Evolutionary conservation across 2,113 vertebrate species (phyloP).

Genomic region (Zosterops hypoxanthus): DNA sequence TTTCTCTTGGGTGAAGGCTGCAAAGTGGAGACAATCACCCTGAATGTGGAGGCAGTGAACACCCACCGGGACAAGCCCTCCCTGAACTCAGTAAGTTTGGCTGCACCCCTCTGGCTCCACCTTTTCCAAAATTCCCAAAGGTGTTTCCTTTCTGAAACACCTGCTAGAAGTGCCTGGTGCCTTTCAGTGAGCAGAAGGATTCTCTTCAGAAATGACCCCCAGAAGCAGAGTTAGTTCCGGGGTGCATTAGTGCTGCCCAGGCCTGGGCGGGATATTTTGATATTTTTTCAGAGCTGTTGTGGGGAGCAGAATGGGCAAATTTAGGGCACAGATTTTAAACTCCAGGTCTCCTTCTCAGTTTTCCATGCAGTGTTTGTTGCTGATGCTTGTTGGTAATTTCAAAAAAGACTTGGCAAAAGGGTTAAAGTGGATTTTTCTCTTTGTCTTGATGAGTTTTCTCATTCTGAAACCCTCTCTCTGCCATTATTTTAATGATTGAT

Average conservation of each 20-base stretch:
- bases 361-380: background rate
- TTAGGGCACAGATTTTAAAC: background rate
- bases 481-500: fast-evolving
- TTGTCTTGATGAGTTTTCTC: background rate
- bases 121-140: background rate
- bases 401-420: too few relatives aligned
- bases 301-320: background rate
- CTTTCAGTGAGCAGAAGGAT: background rate
- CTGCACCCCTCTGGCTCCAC: background rate
- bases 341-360: fast-evolving
- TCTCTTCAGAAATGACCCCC: background rate
- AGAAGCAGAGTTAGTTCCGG: background rate
- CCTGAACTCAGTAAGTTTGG: constrained; percentile 77
- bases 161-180: background rate
- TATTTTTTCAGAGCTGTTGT: fast-evolving
- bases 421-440: background rate
- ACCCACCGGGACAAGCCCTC: constrained; percentile 91
- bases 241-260: background rate
- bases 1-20: constrained; percentile 79
- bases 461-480: background rate
- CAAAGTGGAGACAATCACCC: constrained; percentile 90
- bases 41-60: constrained; percentile 93
- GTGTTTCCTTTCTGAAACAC: background rate
- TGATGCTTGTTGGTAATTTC: fast-evolving
- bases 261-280: too few relatives aligned